Percentiles rank a stretch among this genome's conserved stretches.
These are phyloP conservation scores for Centropus bengalensis DNA, from an alignment of 2,113 vertebrate species.

Conservation along the genomic window DNA sequence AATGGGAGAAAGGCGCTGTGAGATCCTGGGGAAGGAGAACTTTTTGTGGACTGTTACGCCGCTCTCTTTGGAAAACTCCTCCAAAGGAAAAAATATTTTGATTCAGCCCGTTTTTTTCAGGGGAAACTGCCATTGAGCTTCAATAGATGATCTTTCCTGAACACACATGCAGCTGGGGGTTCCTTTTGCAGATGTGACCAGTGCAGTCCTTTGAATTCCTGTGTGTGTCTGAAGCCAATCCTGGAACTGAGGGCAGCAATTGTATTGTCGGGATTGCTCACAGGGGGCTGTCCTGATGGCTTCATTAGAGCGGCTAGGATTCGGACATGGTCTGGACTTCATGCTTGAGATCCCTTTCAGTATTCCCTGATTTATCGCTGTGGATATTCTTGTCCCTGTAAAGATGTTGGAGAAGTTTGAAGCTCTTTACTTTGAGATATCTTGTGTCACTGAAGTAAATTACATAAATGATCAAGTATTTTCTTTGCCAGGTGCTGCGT, in stretches of 20 bases:
- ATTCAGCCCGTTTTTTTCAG: not conserved
- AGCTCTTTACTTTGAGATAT: not conserved
- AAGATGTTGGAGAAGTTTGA: not conserved
- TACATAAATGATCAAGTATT: not conserved
- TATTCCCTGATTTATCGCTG: not conserved
- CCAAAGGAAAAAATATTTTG: not conserved
- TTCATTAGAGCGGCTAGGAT: not conserved
- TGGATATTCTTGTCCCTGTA: not conserved
- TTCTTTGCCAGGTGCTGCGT: not conserved
- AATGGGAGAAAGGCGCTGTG: not conserved
- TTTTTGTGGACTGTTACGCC: not conserved
- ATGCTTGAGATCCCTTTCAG: not conserved
- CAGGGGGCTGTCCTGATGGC: not conserved
- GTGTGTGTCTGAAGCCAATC: not conserved
- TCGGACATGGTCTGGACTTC: not conserved
- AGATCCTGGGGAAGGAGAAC: not conserved
- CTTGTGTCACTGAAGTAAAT: not conserved
- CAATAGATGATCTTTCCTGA: not conserved
- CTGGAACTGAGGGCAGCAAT: not conserved
- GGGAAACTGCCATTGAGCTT: not conserved
- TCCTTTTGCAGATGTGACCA: not conserved
- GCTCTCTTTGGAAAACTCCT: not conserved
- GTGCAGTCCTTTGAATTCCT: not conserved
- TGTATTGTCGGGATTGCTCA: not conserved
- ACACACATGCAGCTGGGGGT: accelerated